phyloP scores from a whole-genome alignment of 2,888 invertebrate genomes.

The Apodemia duryi region DNA sequence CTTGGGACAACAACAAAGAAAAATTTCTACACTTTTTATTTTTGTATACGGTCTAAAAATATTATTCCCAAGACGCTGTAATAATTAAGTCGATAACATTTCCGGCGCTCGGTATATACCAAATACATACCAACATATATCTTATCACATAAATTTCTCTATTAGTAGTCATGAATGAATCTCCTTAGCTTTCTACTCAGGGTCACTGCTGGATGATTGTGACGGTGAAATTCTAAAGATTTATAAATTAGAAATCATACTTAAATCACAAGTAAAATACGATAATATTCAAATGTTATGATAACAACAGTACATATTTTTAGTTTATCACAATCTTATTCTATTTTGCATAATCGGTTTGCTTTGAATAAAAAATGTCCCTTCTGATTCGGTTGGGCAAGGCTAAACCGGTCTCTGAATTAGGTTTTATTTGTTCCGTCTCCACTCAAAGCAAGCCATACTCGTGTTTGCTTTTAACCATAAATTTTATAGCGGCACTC shows the following conservation, averaged over 20 bases:
- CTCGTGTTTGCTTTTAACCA: slow-evolving; percentile 24
- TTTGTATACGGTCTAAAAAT: too few relatives aligned
- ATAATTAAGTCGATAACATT: too few relatives aligned
- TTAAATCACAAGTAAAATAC: neutral
- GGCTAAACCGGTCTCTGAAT: slow-evolving; percentile 46
- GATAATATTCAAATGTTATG: neutral
- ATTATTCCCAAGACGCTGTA: too few relatives aligned
- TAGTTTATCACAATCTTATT: slow-evolving; percentile 35
- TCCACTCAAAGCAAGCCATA: slow-evolving; percentile 25
- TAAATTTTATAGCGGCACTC: slow-evolving; percentile 16
- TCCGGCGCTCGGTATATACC: too few relatives aligned
- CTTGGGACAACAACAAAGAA: too few relatives aligned
- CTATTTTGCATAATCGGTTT: slow-evolving; percentile 61
- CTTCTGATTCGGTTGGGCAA: slow-evolving; percentile 36
- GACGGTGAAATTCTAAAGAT: neutral
- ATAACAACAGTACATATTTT: slow-evolving; percentile 6
- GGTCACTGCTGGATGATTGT: too few relatives aligned
- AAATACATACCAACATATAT: too few relatives aligned
- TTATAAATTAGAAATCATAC: neutral
- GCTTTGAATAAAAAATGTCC: slow-evolving; percentile 53
- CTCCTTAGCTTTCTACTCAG: too few relatives aligned
- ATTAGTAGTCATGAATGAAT: too few relatives aligned
- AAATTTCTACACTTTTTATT: too few relatives aligned
- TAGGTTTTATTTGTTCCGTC: slow-evolving; percentile 38
- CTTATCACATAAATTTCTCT: too few relatives aligned